Conservation (phyloP, 2,113 vertebrate species). For the Eulemur macaco region DNA sequence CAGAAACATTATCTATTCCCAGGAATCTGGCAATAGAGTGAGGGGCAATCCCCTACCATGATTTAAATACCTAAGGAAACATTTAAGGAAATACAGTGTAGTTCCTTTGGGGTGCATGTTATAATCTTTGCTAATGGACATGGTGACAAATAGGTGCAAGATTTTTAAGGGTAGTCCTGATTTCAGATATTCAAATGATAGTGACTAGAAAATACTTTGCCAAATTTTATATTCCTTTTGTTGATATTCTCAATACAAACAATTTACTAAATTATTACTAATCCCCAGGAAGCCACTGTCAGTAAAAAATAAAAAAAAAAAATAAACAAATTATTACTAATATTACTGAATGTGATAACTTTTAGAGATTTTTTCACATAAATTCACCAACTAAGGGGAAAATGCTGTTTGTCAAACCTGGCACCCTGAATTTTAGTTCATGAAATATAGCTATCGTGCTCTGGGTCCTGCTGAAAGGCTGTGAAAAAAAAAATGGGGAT, state of each 20-base stretch:
- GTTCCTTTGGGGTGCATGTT: not conserved
- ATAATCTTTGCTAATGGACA: not conserved
- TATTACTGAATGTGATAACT: not conserved
- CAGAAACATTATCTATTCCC: not conserved
- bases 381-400: not conserved
- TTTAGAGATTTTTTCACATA: constrained; percentile 16
- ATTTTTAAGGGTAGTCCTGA: not conserved
- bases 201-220: not conserved
- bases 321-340: not conserved
- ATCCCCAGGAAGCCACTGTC: not conserved
- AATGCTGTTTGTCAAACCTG: not conserved
- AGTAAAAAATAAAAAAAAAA: no score
- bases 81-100: not conserved
- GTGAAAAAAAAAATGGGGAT: not conserved
- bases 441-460: not conserved
- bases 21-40: not conserved
- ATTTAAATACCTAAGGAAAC: not conserved
- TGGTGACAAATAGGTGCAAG: not conserved
- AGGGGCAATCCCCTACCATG: not conserved
- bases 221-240: not conserved
- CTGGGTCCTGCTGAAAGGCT: not conserved
- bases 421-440: not conserved
- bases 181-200: not conserved
- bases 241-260: not conserved
- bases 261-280: not conserved